Base-by-base conservation (phyloP, 92 coral and sea anemone genomes). In the Actinernus sp. region DNA sequence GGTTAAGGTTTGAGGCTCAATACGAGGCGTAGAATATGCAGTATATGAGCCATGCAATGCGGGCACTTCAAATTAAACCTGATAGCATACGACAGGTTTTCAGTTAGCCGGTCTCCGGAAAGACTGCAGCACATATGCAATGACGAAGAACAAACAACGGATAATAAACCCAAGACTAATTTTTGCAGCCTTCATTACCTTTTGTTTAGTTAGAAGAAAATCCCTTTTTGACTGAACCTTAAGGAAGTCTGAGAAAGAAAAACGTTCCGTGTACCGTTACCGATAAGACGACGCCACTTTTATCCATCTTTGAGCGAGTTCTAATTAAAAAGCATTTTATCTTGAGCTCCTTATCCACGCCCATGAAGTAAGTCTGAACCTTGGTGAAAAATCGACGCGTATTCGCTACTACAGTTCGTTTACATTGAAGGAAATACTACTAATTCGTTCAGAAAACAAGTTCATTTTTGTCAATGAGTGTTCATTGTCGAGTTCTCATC, bases 181-280 rank as follows among this genome's bases (percentile, higher is more conserved):
- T 64, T 61, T 22, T 38, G 30, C 69, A 27, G 40, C 58, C 55
- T 53, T 71, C 62, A 62, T 70, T 75, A 22, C 38, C 76, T 28
- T 53, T 77, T 77, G 84, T 77, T 77, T 77, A 50, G 76, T 46
- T 77, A 56, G 73, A 62, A 48, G 58, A 52, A 67, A 77, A 77
- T 58, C 54, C 68, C 47, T 57, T 72, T 77, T 55, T 22, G 48
- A 66, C 27, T 45, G 58, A 23, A 45, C 21, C 33, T 32, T 26
- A 33, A 53, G 67, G 34, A 67, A 63, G 45, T 46, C 61, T 66
- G 37, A 27, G 24, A 58, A 26, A 46, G 67, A 47, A 23, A 45
- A 54, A 27, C 53, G 34, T 13, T 34, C 20, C n/a, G n/a, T n/a
- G n/a, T n/a, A n/a, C n/a, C n/a, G n/a, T n/a, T n/a, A n/a, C n/a